A percentile compares a stretch with the other conserved stretches of the same genome.
phyloP scores from a whole-genome alignment of 2,113 vertebrate genomes.

The Phylloscopus whistleri region DNA sequence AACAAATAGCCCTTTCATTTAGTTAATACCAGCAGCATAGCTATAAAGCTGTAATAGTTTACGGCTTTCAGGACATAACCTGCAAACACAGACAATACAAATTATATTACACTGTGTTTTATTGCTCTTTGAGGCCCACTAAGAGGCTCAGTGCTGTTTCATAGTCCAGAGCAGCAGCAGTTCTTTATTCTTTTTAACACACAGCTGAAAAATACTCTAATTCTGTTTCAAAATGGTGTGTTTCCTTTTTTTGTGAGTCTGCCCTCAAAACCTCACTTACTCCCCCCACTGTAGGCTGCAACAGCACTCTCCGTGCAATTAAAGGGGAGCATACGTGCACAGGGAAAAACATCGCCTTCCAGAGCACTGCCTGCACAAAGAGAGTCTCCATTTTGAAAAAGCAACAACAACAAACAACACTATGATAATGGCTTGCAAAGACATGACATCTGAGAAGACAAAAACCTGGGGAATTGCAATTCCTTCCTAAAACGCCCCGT shows the following conservation, averaged over 20 bases:
- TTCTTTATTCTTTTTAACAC: constrained; percentile 38
- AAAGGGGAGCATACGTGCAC: background rate
- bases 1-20: constrained; percentile 71
- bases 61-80: constrained; percentile 69
- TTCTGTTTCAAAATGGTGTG: background rate
- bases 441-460: background rate
- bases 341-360: background rate
- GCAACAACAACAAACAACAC: background rate
- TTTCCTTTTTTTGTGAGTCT: background rate
- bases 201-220: constrained; percentile 7
- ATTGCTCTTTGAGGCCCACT: constrained; percentile 35
- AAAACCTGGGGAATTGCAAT: background rate
- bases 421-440: background rate
- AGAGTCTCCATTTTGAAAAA: background rate
- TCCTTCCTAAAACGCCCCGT: background rate
- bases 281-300: background rate
- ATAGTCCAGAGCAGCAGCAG: background rate
- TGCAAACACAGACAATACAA: constrained; percentile 72
- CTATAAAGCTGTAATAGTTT: constrained; percentile 68
- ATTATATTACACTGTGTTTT: constrained; percentile 60
- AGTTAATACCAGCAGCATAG: constrained; percentile 68
- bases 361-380: background rate
- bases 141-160: constrained; percentile 14
- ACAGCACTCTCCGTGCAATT: background rate
- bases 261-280: background rate